Evolutionary conservation across 2,797 vertebrate species (phyloP).

Genomic region (Apodemus agrarius): DNA sequence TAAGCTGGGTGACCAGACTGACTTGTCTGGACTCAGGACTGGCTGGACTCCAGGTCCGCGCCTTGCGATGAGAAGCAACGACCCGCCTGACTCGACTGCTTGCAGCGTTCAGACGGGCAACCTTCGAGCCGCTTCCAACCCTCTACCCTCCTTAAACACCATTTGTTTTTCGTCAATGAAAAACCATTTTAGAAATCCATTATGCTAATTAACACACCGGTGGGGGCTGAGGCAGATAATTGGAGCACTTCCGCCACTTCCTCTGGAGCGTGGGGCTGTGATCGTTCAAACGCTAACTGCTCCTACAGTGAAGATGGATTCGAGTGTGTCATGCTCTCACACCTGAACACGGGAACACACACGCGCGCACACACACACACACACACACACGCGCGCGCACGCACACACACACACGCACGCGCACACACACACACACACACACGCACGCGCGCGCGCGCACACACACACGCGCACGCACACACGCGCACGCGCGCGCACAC

Average conservation of each 20-base stretch:
- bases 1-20: not conserved
- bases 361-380: too few relatives aligned
- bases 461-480: too few relatives aligned
- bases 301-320: not conserved
- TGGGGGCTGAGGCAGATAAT: slow-evolving; percentile 26
- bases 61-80: not conserved
- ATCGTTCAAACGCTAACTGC: not conserved
- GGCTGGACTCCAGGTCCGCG: not conserved
- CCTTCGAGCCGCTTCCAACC: not conserved
- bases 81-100: not conserved
- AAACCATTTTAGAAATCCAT: slow-evolving; percentile 46
- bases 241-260: slow-evolving; percentile 40
- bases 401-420: too few relatives aligned
- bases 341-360: accelerated
- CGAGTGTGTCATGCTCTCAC: accelerated
- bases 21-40: not conserved
- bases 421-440: too few relatives aligned
- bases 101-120: not conserved
- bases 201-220: slow-evolving; percentile 28
- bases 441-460: too few relatives aligned
- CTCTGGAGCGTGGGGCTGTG: slow-evolving; percentile 31
- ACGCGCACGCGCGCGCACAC: too few relatives aligned
- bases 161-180: slow-evolving; percentile 57
- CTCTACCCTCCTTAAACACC: not conserved
- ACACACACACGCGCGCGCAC: too few relatives aligned